A percentile compares a stretch with the other conserved stretches of the same genome.
phyloP scores from a whole-genome alignment of 2,113 vertebrate species.

The Ceratotherium simum region DNA sequence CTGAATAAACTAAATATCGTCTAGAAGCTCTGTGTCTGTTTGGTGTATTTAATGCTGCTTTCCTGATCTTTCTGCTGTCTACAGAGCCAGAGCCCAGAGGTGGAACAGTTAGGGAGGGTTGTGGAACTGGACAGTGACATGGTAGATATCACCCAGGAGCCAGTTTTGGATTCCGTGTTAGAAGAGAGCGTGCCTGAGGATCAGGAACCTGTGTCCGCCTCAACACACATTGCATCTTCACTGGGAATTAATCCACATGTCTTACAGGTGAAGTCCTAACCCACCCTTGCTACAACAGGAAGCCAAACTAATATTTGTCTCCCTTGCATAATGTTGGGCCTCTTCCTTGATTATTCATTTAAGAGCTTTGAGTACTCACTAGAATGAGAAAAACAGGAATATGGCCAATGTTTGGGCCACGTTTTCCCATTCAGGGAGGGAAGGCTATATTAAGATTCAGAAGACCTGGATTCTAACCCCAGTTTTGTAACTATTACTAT shows the following conservation, averaged over 20 bases:
- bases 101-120: slow-evolving; percentile 89
- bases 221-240: slow-evolving; percentile 91
- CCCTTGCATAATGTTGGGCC: background rate
- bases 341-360: slow-evolving; percentile 6
- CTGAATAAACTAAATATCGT: background rate
- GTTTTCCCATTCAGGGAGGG: background rate
- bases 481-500: background rate
- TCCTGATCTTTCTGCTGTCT: slow-evolving; percentile 70
- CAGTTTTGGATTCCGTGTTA: slow-evolving; percentile 82
- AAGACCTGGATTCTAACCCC: background rate
- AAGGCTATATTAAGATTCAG: background rate
- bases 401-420: background rate
- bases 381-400: background rate
- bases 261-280: slow-evolving; percentile 90
- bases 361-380: slow-evolving; percentile 7
- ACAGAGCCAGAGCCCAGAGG: slow-evolving; percentile 90
- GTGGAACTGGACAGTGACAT: slow-evolving; percentile 97
- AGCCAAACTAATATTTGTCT: slow-evolving; percentile 33
- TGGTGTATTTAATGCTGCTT: slow-evolving; percentile 60
- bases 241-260: slow-evolving; percentile 96
- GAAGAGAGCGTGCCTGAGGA: slow-evolving; percentile 86
- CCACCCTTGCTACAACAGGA: background rate
- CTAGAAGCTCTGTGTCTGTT: background rate
- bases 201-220: slow-evolving; percentile 89
- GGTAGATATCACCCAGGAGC: slow-evolving; percentile 96